phyloP scores from a whole-genome alignment of 2,113 vertebrate genomes.

The Indri indri region DNA sequence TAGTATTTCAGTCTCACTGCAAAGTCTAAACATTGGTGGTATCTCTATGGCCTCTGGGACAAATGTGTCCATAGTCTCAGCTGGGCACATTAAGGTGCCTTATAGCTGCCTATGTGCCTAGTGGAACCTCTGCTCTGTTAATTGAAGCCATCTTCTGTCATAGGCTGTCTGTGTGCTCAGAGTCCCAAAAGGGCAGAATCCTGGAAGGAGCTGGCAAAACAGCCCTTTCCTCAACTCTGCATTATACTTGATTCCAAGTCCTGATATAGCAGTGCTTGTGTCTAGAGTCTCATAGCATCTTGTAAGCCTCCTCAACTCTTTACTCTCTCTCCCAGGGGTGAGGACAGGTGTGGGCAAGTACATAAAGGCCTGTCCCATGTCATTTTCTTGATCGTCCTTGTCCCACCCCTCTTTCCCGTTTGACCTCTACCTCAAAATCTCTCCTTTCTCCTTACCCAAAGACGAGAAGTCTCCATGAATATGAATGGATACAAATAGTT shows the following conservation, averaged over 20 bases:
- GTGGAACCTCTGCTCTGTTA: neutral
- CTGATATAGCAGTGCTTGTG: neutral
- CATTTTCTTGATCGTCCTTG: too few relatives aligned
- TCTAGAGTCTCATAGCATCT: too few relatives aligned
- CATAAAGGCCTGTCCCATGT: neutral
- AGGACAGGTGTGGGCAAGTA: neutral
- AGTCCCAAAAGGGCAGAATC: neutral
- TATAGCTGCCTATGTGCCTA: neutral
- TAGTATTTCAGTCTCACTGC: neutral
- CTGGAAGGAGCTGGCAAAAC: neutral
- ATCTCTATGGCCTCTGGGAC: neutral
- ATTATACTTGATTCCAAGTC: neutral
- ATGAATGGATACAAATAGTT: neutral
- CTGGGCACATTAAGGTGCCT: neutral
- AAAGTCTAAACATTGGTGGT: neutral
- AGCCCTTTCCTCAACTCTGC: too few relatives aligned
- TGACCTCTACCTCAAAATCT: neutral
- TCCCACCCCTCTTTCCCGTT: neutral
- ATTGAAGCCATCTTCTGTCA: neutral
- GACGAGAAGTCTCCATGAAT: neutral
- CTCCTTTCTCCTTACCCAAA: neutral
- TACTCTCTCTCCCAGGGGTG: neutral
- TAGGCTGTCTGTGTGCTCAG: fast-evolving
- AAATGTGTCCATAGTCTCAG: neutral
- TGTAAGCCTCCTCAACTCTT: neutral